Base-by-base conservation (phyloP, 2,888 invertebrate genomes). In the Drosophila merina region DNA sequence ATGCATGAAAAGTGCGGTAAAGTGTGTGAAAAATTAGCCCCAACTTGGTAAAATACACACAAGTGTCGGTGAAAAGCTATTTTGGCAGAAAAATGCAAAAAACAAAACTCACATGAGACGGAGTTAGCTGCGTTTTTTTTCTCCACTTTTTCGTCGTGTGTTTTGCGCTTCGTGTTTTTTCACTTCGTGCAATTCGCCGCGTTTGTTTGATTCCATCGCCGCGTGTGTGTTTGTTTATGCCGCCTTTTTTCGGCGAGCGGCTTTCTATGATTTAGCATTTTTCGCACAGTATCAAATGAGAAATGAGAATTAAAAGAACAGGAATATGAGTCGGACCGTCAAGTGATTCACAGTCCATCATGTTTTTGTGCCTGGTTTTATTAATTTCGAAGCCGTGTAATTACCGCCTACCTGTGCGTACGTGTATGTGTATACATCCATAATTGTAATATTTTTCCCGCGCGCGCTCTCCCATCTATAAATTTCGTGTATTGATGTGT, bases 121-220 rank as follows among this genome's bases (percentile, higher is more conserved):
- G 68, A 85, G 79, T 75, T 60, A 54, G 70, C 64, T 72, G 59
- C 55, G 69, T 73, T 79, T 82, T 78, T 71, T 75, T 76, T 82
- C 72, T 82, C 14, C 50, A 50, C 56, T 58, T 58, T 58, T 58
- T 87, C 74, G 69, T 85, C 82, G 79, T 84, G 79, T 84, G 78
- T 89, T 89, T 89, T 89, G 76, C 77, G 80, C 77, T 77, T 81
- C 81, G 86, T 80, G 78, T 75, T 51, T 64, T 59, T 64, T 51
- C 67, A 40, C 75, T 68, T 76, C 83, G 80, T 62, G 7, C 54
- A 90, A 89, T 90, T 90, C 90, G 91, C 90, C 89, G 87, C 77
- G 71, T 84, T 88, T 89, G 77, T 89, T 90, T 88, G 82, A 79
- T 51, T 52, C 42, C 57, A 57, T 74, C 88, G 90, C 89, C 87